Evolutionary conservation across 2,797 vertebrate species (phyloP).

Genomic region (Pogonophryne albipinna): DNA sequence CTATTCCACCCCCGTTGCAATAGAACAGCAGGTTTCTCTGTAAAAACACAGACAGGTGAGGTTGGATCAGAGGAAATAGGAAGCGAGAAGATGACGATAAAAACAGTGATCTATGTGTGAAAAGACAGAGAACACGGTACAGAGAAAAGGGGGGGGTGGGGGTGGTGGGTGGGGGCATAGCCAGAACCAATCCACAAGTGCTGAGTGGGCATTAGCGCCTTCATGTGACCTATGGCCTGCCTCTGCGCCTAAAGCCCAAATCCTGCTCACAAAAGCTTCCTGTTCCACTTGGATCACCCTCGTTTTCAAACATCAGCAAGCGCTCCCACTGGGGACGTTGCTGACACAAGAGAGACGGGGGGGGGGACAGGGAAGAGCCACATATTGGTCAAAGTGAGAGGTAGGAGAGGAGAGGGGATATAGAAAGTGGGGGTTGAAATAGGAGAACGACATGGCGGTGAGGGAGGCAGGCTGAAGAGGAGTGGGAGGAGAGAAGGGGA

Average conservation of each 20-base stretch:
- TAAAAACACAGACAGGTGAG: conserved; percentile 77
- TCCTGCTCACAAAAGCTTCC: conserved; percentile 89
- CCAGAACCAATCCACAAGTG: conserved; percentile 83
- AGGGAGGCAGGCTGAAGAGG: conserved; percentile 55
- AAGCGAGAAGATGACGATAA: conserved; percentile 29
- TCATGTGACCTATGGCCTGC: conserved; percentile 87
- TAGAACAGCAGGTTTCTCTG: conserved; percentile 60
- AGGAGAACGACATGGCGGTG: conserved; percentile 55
- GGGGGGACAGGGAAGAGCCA: conserved; percentile 47
- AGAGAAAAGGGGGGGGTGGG: neutral
- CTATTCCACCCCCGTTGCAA: conserved; percentile 63
- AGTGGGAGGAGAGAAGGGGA: conserved; percentile 72
- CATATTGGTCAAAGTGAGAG: conserved; percentile 46
- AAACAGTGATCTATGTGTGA: conserved; percentile 37
- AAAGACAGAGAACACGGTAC: conserved; percentile 27
- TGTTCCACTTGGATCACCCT: conserved; percentile 88
- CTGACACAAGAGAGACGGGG: conserved; percentile 74
- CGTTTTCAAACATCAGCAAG: conserved; percentile 84
- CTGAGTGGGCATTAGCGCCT: conserved; percentile 87
- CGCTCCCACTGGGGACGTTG: conserved; percentile 73
- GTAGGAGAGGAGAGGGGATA: conserved; percentile 45
- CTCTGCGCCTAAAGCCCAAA: conserved; percentile 88
- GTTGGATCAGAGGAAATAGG: conserved; percentile 45
- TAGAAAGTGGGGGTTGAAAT: conserved; percentile 56
- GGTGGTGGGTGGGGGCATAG: conserved; percentile 47